Base-by-base conservation (phyloP, 64 coral and sea anemone species). In the Acropora tenuis region DNA sequence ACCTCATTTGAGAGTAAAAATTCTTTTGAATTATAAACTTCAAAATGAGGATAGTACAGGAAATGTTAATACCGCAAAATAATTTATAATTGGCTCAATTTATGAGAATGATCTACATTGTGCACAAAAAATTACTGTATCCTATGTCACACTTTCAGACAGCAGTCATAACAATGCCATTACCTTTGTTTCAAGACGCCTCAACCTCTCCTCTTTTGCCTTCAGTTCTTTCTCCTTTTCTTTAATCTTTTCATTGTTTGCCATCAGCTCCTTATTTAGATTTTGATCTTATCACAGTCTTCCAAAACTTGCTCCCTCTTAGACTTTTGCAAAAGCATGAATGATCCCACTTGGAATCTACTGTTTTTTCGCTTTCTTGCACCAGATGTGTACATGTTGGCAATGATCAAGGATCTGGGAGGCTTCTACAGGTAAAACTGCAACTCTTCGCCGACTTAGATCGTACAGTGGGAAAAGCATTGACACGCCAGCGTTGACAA, bases 51-150 rank as follows among this genome's bases (percentile, higher is more conserved):
- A 63, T 8, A 8, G 6, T 15, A 8, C 15, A 8, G 15, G 59
- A 69, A 69, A 69, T 69, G 66, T 69, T 69, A 69, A 69, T 69
- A 69, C 66, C 66, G 66, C 66, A 69, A 69, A 69, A 69, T 69
- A 69, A 69, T 69, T 69, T 69, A 69, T 69, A 69, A 69, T 69
- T 69, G 66, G 12, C n/a, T 12, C 50, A 53, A 53, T 53, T 53
- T 53, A 53, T 53, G 50, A 53, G 50, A 53, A 53, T 53, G 50
- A 53, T 53, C 50, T 53, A 53, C 8, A 53, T 53, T 53, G 50
- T 53, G 50, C 50, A 5, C 50, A 53, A 53, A 53, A 53, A 53
- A 53, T 53, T 53, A 53, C 50, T 53, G 50, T 8, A 53, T 5
- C 50, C 50, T 53, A 53, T 53, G 50, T 5, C 50, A 53, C 50